Evolutionary conservation across 2,113 vertebrate species (phyloP), one percentile per base, ranked within the genome.

Genomic region (Egretta garzetta): DNA sequence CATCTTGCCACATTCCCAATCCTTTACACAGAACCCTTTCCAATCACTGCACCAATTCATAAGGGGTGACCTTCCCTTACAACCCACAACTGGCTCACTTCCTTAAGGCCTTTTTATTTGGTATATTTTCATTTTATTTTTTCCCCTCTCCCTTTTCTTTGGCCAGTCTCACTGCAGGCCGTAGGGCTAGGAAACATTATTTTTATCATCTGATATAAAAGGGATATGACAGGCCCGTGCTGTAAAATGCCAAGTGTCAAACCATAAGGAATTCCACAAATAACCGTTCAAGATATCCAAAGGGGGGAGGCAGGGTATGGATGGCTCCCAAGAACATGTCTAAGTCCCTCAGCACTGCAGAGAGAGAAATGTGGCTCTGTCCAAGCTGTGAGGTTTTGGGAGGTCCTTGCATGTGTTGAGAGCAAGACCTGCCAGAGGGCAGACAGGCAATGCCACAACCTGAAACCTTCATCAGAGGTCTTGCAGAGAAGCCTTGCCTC

Each of bases 231-330:
- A 95, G 43, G 60, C 43, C 55, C 8, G 0, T 63, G 75, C 81
- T 92, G 60, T 32, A 80, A 87, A 95, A 97, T 41, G 60, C 80
- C 86, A 94, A 92, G 37, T 43, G 35, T 47, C 72, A 80, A 80
- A 81, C 30, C 72, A n/a, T 8, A 75, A 84, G 68, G 70, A 96
- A 95, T 90, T 73, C 76, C 94, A 86, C 80, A 93, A 82, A 92
- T 53, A 95, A 80, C 24, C 10, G 2, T 26, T 95, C 45, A n/a
- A n/a, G 45, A 47, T 49, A 37, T 27, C 81, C 68, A 52, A 32
- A 77, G 71, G 6, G 9, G 14, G 52, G 8, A 85, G 28, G n/a
- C 16, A 47, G 82, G 58, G n/a, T 37, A 37, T 6, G 66, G 76
- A 85, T 4, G 15, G 35, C 28, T 77, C 88, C 67, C 53, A 80